Percentiles rank a stretch among this genome's conserved stretches.
Evolutionary conservation across 2,797 vertebrate genomes (phyloP).

Genomic region (Emys orbicularis): DNA sequence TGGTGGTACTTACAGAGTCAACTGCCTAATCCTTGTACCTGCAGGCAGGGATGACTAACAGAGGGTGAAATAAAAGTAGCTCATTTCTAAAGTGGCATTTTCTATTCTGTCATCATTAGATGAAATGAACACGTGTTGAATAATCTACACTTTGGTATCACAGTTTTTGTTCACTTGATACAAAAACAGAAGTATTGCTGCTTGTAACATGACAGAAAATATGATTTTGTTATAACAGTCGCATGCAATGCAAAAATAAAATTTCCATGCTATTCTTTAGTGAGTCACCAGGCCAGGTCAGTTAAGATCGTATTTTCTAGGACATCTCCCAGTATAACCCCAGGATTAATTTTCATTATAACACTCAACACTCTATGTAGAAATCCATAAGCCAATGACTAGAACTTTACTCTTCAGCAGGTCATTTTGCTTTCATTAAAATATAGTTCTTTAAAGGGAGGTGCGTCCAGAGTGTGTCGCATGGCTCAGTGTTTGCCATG

Average conservation of each 20-base stretch:
- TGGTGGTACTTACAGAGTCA: slow-evolving; percentile 25
- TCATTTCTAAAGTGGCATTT: slow-evolving; percentile 65
- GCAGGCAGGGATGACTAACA: slow-evolving; percentile 50
- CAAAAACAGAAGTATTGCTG: slow-evolving; percentile 49
- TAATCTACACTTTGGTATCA: background rate
- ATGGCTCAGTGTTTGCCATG: slow-evolving; percentile 43
- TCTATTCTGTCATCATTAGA: slow-evolving; percentile 56
- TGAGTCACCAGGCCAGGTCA: background rate
- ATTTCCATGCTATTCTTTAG: slow-evolving; percentile 37
- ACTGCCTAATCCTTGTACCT: slow-evolving; percentile 41
- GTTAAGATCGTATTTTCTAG: background rate
- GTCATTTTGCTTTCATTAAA: slow-evolving; percentile 1
- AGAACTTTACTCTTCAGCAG: background rate
- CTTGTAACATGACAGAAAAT: slow-evolving; percentile 47
- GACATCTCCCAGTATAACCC: background rate
- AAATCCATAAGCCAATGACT: background rate
- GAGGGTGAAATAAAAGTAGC: slow-evolving; percentile 11
- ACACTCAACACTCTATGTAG: background rate
- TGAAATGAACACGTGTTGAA: slow-evolving; percentile 61
- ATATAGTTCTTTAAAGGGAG: background rate
- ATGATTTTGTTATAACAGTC: slow-evolving; percentile 22
- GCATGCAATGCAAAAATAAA: slow-evolving; percentile 20
- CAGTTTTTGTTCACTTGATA: slow-evolving; percentile 62
- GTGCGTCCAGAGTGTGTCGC: background rate
- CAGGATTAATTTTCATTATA: background rate